A percentile compares a stretch with the other conserved stretches of the same genome.
Conservation (phyloP, 2,888 invertebrate species). For the Aethes cnicana region DNA sequence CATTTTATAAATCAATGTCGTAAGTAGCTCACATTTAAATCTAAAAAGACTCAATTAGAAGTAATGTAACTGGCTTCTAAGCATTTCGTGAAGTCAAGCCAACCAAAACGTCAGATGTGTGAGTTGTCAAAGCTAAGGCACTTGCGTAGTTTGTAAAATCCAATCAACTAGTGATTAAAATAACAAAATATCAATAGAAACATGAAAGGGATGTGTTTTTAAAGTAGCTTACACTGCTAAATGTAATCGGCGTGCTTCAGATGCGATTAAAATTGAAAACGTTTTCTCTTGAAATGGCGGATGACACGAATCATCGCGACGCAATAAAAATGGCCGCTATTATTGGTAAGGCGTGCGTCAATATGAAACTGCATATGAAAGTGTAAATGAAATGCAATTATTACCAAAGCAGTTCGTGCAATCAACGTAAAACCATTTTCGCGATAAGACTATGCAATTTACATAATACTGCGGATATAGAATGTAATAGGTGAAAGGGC, state of each 20-base stretch:
- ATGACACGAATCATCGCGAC: constrained; percentile 82
- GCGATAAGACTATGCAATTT: not conserved
- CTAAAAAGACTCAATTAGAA: constrained; percentile 40
- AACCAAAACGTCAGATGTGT: constrained; percentile 77
- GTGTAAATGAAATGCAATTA: constrained; percentile 42
- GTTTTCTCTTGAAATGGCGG: constrained; percentile 78
- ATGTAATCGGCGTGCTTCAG: constrained; percentile 55
- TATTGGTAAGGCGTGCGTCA: constrained; percentile 81
- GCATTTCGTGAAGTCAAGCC: constrained; percentile 47
- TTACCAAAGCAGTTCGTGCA: constrained; percentile 23
- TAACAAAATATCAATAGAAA: constrained; percentile 53
- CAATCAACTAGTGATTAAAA: constrained; percentile 64
- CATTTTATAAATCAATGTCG: constrained; percentile 34
- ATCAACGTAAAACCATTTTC: not conserved
- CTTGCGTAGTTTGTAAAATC: constrained; percentile 73
- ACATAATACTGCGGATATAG: constrained; percentile 5
- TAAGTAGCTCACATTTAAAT: constrained; percentile 19
- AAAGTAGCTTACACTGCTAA: constrained; percentile 48
- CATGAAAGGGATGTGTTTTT: constrained; percentile 61
- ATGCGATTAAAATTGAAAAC: constrained; percentile 53
- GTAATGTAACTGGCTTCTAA: constrained; percentile 58
- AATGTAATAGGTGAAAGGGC: constrained; percentile 71
- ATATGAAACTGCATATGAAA: constrained; percentile 54
- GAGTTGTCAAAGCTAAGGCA: constrained; percentile 69
- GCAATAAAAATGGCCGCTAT: constrained; percentile 82